A percentile compares a stretch with the other conserved stretches of the same genome.
Evolutionary conservation across 2,113 vertebrate genomes (phyloP).

Genomic region (Bambusicola thoracicus): DNA sequence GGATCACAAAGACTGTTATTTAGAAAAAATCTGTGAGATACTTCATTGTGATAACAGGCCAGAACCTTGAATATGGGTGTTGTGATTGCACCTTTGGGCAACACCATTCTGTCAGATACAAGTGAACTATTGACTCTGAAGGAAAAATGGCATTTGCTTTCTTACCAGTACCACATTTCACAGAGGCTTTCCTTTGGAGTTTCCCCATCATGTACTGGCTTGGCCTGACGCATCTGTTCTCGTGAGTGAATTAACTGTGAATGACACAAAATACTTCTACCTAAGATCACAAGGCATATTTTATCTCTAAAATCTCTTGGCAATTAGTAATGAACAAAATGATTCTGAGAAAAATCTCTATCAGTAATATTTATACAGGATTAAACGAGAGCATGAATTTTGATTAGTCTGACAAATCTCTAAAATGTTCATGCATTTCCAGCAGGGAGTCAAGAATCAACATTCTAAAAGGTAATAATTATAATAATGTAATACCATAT

Average conservation of each 20-base stretch:
- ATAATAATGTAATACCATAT: neutral
- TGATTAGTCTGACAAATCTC: slow-evolving; percentile 18
- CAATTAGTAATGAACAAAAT: slow-evolving; percentile 15
- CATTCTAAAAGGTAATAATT: neutral
- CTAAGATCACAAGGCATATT: neutral
- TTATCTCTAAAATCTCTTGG: neutral
- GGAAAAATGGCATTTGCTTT: neutral
- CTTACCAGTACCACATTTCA: neutral
- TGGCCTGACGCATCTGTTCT: neutral
- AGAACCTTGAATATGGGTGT: neutral
- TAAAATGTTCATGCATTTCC: neutral
- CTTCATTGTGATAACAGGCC: slow-evolving; percentile 3
- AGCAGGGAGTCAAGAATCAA: neutral
- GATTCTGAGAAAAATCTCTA: slow-evolving; percentile 20
- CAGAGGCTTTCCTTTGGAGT: neutral
- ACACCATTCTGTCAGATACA: neutral
- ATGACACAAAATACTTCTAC: neutral
- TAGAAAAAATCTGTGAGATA: neutral
- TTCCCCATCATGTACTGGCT: neutral
- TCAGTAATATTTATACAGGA: neutral
- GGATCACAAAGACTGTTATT: neutral
- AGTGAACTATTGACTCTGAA: neutral
- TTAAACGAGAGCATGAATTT: slow-evolving; percentile 23
- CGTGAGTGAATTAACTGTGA: neutral
- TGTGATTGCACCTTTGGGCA: neutral